Evolutionary conservation across 2,888 invertebrate genomes (phyloP).

Genomic region (Cepaea hortensis): DNA sequence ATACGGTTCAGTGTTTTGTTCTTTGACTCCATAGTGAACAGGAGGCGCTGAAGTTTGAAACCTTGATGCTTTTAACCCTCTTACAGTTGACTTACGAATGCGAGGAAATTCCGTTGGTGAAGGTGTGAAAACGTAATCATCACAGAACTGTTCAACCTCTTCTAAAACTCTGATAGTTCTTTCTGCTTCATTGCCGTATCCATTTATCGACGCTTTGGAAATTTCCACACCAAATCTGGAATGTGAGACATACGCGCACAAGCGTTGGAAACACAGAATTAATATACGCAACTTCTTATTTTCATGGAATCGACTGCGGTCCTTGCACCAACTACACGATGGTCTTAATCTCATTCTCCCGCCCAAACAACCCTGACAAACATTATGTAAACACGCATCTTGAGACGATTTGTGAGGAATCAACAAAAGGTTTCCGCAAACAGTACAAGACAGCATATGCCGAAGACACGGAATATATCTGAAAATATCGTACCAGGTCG

Average conservation of each 20-base stretch:
- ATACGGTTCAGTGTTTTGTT: conserved; percentile 5
- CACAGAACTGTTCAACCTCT: conserved; percentile 65
- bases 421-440: conserved; percentile 88
- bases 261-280: conserved; percentile 90
- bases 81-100: conserved; percentile 18
- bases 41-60: background rate
- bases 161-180: conserved; percentile 64
- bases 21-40: background rate
- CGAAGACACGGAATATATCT: conserved; percentile 89
- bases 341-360: conserved; percentile 90
- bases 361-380: conserved; percentile 89
- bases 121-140: conserved; percentile 54
- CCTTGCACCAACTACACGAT: conserved; percentile 89
- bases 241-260: conserved; percentile 88
- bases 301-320: conserved; percentile 88
- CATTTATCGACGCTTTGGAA: conserved; percentile 55
- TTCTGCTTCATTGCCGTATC: conserved; percentile 59
- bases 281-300: conserved; percentile 88
- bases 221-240: conserved; percentile 62
- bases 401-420: conserved; percentile 88
- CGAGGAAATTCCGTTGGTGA: conserved; percentile 43
- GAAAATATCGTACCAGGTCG: conserved; percentile 88
- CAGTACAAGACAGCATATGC: conserved; percentile 91
- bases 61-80: conserved; percentile 17
- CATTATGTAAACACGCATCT: conserved; percentile 89